These are phyloP conservation scores for Tupiocoris notatus DNA, from an alignment of 2,888 invertebrate genomes.

Conservation along the genomic window DNA sequence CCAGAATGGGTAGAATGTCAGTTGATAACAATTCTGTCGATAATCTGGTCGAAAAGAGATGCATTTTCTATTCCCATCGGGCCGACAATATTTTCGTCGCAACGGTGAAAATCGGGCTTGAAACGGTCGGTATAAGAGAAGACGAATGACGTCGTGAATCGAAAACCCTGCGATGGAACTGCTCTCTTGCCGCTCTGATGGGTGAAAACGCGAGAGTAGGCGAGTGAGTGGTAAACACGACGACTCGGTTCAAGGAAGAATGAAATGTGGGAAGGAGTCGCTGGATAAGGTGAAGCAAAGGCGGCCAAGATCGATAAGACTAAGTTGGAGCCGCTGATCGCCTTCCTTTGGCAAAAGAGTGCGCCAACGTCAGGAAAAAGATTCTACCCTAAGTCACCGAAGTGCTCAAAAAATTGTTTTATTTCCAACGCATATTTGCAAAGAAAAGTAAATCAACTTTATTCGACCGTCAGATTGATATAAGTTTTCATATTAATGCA, in stretches of 20 bases:
- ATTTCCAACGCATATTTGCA: too few species aligned
- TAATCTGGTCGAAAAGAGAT: too few species aligned
- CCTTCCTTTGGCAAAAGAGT: slow-evolving; percentile 24
- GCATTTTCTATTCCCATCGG: too few species aligned
- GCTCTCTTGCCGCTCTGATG: too few species aligned
- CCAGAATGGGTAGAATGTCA: too few species aligned
- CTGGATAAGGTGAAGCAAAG: neutral
- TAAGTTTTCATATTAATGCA: too few species aligned
- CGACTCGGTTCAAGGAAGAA: neutral
- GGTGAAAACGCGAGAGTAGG: neutral
- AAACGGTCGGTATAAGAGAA: neutral
- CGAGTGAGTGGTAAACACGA: neutral
- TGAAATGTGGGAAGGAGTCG: neutral
- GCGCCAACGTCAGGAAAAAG: neutral
- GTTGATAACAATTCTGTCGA: too few species aligned
- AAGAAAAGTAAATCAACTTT: too few species aligned
- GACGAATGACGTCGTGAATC: neutral
- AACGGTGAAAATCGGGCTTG: neutral
- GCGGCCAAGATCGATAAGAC: slow-evolving; percentile 27
- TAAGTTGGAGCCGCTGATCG: slow-evolving; percentile 13
- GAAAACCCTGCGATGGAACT: neutral
- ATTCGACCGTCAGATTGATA: too few species aligned
- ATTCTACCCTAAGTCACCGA: too few species aligned
- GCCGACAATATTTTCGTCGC: neutral
- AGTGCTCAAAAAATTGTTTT: too few species aligned